Evolutionary conservation across 2,797 vertebrate genomes (phyloP).

Genomic region (Sebastes aleutianus): DNA sequence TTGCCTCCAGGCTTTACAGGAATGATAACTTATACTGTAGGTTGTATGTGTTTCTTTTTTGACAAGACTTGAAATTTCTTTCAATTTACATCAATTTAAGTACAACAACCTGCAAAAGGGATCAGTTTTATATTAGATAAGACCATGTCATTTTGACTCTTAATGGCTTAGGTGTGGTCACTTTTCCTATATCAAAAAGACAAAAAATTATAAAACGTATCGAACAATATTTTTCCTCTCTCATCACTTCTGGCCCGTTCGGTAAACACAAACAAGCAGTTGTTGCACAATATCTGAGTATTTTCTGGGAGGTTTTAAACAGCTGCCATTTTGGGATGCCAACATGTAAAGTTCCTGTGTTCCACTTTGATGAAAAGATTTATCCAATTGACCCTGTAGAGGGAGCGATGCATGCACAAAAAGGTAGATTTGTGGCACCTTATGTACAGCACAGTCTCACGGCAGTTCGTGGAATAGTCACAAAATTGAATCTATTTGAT

Average conservation of each 20-base stretch:
- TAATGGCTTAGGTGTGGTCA: background rate
- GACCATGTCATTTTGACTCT: background rate
- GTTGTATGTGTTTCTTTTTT: background rate
- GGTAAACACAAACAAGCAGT: background rate
- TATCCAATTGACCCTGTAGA: background rate
- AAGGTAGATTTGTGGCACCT: background rate
- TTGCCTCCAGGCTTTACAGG: background rate
- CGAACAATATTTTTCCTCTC: too few species aligned
- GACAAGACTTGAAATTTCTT: background rate
- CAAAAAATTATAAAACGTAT: background rate
- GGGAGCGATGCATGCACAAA: background rate
- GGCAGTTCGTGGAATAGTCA: too few species aligned
- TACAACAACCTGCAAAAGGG: background rate
- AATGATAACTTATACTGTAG: background rate
- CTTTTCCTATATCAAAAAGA: background rate
- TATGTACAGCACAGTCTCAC: background rate
- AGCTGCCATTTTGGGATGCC: background rate
- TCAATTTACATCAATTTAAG: background rate
- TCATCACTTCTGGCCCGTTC: background rate
- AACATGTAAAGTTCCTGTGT: background rate
- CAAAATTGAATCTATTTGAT: rapidly evolving
- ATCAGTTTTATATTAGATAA: background rate
- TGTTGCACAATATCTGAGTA: background rate
- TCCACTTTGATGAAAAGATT: background rate
- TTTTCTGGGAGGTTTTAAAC: background rate